Conservation (phyloP, 1,140 invertebrate genomes). For the Chironomus tepperi region DNA sequence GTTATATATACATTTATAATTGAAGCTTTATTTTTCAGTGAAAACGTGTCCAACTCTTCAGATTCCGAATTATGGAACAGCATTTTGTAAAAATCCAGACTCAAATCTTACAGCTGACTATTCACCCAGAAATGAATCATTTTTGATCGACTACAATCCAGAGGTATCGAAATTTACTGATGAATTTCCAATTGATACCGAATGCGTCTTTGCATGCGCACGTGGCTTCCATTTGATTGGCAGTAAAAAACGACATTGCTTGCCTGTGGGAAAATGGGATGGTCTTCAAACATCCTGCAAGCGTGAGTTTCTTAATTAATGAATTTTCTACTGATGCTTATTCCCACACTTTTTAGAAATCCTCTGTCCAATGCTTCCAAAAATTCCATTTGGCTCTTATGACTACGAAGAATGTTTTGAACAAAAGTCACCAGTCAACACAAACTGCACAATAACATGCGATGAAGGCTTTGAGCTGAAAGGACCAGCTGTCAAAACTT, state of each 20-base stretch:
- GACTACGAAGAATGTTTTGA: constrained; percentile 43
- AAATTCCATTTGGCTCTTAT: constrained; percentile 43
- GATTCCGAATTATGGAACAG: constrained; percentile 48
- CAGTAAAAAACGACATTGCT: constrained; percentile 53
- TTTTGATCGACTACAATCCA: constrained; percentile 27
- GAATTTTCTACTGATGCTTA: constrained; percentile 25
- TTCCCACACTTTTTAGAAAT: constrained; percentile 41
- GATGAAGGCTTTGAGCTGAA: constrained; percentile 45
- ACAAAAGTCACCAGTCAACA: constrained; percentile 44
- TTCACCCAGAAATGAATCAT: constrained; percentile 25
- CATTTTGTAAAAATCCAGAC: constrained; percentile 50
- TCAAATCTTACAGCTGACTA: constrained; percentile 26
- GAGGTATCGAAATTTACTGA: constrained; percentile 29
- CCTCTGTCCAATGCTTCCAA: constrained; percentile 45
- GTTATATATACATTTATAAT: too few species aligned
- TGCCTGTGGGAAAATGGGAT: constrained; percentile 60
- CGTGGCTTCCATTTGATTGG: constrained; percentile 55
- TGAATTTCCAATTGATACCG: constrained; percentile 48
- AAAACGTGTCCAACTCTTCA: constrained; percentile 50
- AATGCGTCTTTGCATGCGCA: constrained; percentile 56
- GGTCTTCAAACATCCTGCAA: constrained; percentile 56
- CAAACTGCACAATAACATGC: constrained; percentile 47
- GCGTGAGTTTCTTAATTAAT: constrained; percentile 41
- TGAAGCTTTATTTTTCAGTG: constrained; percentile 44
- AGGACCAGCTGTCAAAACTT: constrained; percentile 42